Conservation (phyloP, 2,113 vertebrate genomes). For the Neolamprologus tretocephalus region DNA sequence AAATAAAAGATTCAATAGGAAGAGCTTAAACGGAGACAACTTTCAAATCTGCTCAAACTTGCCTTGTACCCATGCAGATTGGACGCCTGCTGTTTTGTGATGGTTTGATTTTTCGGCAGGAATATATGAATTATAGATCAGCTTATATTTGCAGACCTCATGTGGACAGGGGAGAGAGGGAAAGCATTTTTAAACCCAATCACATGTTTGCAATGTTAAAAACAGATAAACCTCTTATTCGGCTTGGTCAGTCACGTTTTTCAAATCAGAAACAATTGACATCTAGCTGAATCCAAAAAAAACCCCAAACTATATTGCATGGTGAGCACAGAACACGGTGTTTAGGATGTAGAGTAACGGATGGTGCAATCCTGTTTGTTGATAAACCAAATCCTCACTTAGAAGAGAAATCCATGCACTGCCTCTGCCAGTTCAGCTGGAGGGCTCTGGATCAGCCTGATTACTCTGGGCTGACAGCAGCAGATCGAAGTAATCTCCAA, state of each 20-base stretch:
- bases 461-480: conserved; percentile 48
- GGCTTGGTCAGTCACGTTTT: conserved; percentile 6
- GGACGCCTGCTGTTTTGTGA: background rate
- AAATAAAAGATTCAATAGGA: background rate
- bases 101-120: conserved; percentile 17
- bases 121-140: conserved; percentile 63
- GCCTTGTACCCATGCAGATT: background rate
- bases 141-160: conserved; percentile 5
- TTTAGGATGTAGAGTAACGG: conserved; percentile 7
- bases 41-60: background rate
- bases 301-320: background rate
- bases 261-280: conserved; percentile 16
- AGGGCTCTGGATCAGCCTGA: conserved; percentile 57
- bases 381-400: conserved; percentile 55
- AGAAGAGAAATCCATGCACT: conserved; percentile 36
- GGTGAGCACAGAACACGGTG: background rate
- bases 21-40: background rate
- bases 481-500: conserved; percentile 57
- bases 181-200: background rate
- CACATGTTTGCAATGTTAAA: background rate
- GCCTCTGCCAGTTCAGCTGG: conserved; percentile 45
- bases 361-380: conserved; percentile 34
- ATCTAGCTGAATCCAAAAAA: background rate
- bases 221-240: conserved; percentile 17
- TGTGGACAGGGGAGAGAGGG: background rate